These are phyloP conservation scores for Pachycephala philippinensis DNA, from an alignment of 2,113 vertebrate genomes.

Conservation along the genomic window DNA sequence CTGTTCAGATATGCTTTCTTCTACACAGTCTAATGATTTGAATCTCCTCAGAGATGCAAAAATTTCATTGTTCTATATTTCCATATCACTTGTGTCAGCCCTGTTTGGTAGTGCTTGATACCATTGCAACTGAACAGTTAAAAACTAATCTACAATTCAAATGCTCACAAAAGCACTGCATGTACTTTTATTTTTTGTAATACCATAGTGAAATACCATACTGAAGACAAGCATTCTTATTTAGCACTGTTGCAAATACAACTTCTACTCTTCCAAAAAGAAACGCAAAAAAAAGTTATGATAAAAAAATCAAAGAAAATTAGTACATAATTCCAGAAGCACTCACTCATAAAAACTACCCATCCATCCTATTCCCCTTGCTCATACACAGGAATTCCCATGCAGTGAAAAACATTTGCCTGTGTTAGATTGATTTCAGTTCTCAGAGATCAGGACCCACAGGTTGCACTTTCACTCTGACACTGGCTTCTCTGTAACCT, in stretches of 20 bases:
- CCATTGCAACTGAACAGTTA: not conserved
- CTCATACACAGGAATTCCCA: not conserved
- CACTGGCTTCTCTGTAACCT: not conserved
- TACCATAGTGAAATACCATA: not conserved
- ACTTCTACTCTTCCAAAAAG: not conserved
- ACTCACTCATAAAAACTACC: not conserved
- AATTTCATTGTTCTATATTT: not conserved
- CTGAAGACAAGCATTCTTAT: not conserved
- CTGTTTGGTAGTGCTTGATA: not conserved
- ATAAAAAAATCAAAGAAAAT: not conserved
- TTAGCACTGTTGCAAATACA: not conserved
- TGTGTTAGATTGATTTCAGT: not conserved
- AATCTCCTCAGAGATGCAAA: constrained; percentile 9
- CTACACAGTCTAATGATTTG: not conserved
- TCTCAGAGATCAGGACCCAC: not conserved
- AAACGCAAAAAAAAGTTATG: not conserved
- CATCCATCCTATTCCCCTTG: not conserved
- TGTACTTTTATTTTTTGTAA: not conserved
- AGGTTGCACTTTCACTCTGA: not conserved
- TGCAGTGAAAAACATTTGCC: not conserved
- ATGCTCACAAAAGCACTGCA: not conserved
- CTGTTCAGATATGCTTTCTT: not conserved
- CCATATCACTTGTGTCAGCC: not conserved
- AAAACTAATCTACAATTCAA: constrained; percentile 17
- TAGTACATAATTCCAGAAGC: not conserved